Evolutionary conservation across 2,888 invertebrate genomes (phyloP), one percentile per base, ranked within the genome.

Genomic region (Zygaena filipendulae): DNA sequence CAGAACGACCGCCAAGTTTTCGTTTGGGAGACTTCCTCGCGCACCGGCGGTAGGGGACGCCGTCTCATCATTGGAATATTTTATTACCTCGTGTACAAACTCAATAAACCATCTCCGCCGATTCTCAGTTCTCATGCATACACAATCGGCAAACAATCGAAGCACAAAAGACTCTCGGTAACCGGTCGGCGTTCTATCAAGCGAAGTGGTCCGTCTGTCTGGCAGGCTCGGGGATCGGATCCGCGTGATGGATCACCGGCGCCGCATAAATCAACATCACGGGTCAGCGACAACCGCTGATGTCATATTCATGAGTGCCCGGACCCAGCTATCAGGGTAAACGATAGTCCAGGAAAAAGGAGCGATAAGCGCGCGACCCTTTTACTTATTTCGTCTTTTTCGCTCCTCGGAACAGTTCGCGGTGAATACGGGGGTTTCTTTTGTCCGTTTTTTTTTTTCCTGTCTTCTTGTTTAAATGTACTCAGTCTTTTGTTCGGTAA

Each of bases 61-160:
- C 82, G 74, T 43, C 74, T 71, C 83, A 83, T 83, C 47, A 39
- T 69, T 33, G 33, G 31, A n/a, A n/a, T n/a, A n/a, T n/a, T n/a
- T n/a, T n/a, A n/a, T n/a, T n/a, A n/a, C n/a, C n/a, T n/a, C n/a
- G n/a, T n/a, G n/a, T n/a, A n/a, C 41, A 47, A 45, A 49, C 41
- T 41, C 42, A 36, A 37, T 34, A 43, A 33, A 36, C 42, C 49
- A 47, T 50, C 47, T 52, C 47, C 49, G 44, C 55, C n/a, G n/a
- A n/a, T n/a, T n/a, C n/a, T n/a, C n/a, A n/a, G n/a, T n/a, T n/a
- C n/a, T 54, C 60, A 59, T 59, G 59, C 58, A 61, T 61, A 59
- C 58, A 49, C 52, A 57, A 59, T 58, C 44, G 50, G 48, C 49
- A 52, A 53, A 55, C 52, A 52, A 52, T 44, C 43, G 44, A 42